Base-by-base conservation (phyloP, 2,888 invertebrate genomes). In the Tetramorium bicarinatum region DNA sequence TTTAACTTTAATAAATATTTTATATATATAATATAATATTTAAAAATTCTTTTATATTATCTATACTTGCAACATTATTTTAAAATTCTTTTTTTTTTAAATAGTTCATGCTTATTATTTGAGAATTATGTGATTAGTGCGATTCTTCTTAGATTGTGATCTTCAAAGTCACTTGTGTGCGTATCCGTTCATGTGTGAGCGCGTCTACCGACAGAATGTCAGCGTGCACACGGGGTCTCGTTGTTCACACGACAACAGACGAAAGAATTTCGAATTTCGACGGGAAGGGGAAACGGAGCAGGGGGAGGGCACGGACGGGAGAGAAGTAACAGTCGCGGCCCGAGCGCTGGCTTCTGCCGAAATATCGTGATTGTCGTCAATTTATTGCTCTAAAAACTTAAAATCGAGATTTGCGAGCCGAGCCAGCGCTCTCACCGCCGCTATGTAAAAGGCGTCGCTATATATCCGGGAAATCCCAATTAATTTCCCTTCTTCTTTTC, bases 351-450 rank as follows among this genome's bases (percentile, higher is more conserved):
- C 90, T 84, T 91, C 92, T 87, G 89, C 88, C 91, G 91, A 90
- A 88, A 84, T 87, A 54, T 71, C 88, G 72, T 92, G 93, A 93
- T 93, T 93, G 93, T 93, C 93, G 86, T 90, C 85, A 89, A 92
- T 91, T 94, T 94, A 94, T 94, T 94, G 94, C 94, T 94, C 91
- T 92, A 93, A 91, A 67, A 94, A 93, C 91, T 90, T 91, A 93
- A 41, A 93, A 84, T 85, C 83, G 87, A 93, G 90, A 91, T 89
- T 86, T 90, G 85, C 91, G 91, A 90, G 87, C 89, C 92, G 89
- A 92, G 91, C 56, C 79, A 90, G 88, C 88, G 90, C 25, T 21
- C 56, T 49, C 59, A 18, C 90, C 91, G 85, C 86, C 88, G 88
- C 92, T 92, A 67, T 41, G 15, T 66, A 92, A 94, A 34, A 94